Evolutionary conservation across 2,113 vertebrate species (phyloP), one percentile per base, ranked within the genome.

Genomic region (Lathamus discolor): DNA sequence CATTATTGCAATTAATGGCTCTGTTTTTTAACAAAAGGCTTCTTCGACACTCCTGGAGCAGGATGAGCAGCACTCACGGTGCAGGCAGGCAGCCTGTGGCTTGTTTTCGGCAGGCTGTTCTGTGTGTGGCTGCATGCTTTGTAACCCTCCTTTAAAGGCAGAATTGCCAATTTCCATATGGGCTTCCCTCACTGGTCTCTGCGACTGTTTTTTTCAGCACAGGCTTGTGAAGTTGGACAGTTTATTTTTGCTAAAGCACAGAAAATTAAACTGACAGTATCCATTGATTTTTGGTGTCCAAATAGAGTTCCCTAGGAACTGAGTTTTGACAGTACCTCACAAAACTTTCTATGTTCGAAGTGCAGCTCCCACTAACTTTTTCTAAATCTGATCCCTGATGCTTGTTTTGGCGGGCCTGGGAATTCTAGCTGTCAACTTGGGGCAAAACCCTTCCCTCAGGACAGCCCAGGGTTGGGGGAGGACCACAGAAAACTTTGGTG

Each of bases 91-190:
- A 94, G 81, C 70, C 87, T 2, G 0, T 67, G 87, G 35, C 81
- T 95, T 91, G 74, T 77, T 83, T 85, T 94, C 1, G 2, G 31
- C 84, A 88, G 41, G 7, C 82, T 86, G 44, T 94, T 94, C 94
- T 92, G 90, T 97, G 93, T 95, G 96, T 94, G 91, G 84, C 82
- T 93, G 74, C 72, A 17, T 80, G 81, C 82, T 86, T 92, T 91
- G 52, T 70, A 77, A 91, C n/a, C 37, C 75, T 87, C n/a, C 52
- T 93, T 49, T 83, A 88, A 79, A 94, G 85, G 49, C 87, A 88
- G 75, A 76, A 70, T 85, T 91, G 49, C 75, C 88, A 27, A 81
- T 83, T 96, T 91, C 95, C 92, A 93, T 96, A 88, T 92, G 92
- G 90, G 46, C 49, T 96, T 85, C 87, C 75, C 59, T 93, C n/a